Conservation (phyloP, 23 tunicate species). For the Pegea sp. region DNA sequence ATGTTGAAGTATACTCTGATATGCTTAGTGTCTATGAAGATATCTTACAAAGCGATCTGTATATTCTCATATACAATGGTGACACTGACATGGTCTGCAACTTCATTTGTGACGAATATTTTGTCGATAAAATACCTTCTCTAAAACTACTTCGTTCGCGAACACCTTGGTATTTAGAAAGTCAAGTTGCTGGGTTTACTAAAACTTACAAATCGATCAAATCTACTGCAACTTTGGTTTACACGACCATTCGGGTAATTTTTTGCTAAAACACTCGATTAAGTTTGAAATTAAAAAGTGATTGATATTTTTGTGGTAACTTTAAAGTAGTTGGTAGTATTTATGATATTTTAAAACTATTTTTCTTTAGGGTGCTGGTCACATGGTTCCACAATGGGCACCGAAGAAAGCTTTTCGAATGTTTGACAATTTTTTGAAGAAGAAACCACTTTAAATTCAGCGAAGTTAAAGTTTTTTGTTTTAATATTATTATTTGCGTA, state of each 20-base stretch:
- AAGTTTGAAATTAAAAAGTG: too few relatives aligned
- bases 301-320: too few relatives aligned
- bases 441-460: too few relatives aligned
- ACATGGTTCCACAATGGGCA: conserved; percentile 98
- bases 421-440: conserved; percentile 59
- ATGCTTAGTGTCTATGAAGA: conserved; percentile 20
- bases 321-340: too few relatives aligned
- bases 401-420: conserved; percentile 62
- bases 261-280: too few relatives aligned
- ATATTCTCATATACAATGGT: conserved; percentile 47
- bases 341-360: too few relatives aligned
- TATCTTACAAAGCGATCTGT: conserved; percentile 8
- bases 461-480: too few relatives aligned
- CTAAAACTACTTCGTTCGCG: conserved; percentile 8
- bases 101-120: conserved; percentile 70
- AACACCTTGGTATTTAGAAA: conserved; percentile 51
- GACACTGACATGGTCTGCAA: conserved; percentile 87
- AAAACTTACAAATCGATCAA: conserved; percentile 12
- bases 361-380: conserved; percentile 77
- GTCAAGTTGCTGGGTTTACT: conserved; percentile 71
- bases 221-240: too few relatives aligned
- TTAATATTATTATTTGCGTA: too few relatives aligned
- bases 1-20: conserved; percentile 10
- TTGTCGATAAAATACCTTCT: conserved; percentile 25
- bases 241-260: conserved; percentile 70